A percentile compares a stretch with the other conserved stretches of the same genome.
Conservation (phyloP, 2,797 vertebrate species). For the Diplodus puntazzo region DNA sequence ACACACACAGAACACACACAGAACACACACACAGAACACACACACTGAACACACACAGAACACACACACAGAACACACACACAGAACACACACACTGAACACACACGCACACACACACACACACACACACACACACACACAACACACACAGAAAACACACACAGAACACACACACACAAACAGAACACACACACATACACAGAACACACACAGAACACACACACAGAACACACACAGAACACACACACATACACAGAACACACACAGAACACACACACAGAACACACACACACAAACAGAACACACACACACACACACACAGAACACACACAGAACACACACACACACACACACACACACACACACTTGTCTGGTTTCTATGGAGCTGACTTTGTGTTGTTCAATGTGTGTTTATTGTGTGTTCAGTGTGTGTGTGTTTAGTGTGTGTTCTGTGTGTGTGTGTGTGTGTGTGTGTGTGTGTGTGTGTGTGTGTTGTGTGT, state of each 20-base stretch:
- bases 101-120: conserved; percentile 24
- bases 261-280: conserved; percentile 18
- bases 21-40: conserved; percentile 8
- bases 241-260: conserved; percentile 10
- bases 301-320: conserved; percentile 5
- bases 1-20: no score
- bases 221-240: not conserved
- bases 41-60: conserved; percentile 18
- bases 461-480: no score
- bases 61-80: conserved; percentile 8
- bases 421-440: no score
- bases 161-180: conserved; percentile 7
- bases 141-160: conserved; percentile 7
- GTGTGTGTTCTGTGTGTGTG: no score
- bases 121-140: conserved; percentile 23
- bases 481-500: not conserved
- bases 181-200: conserved; percentile 18
- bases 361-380: not conserved
- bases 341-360: not conserved
- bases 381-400: conserved; percentile 2
- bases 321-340: no score
- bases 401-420: no score
- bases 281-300: no score
- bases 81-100: no score
- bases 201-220: no score